Conservation (phyloP, 1,140 invertebrate species). For the Macrobrachium nipponense region DNA sequence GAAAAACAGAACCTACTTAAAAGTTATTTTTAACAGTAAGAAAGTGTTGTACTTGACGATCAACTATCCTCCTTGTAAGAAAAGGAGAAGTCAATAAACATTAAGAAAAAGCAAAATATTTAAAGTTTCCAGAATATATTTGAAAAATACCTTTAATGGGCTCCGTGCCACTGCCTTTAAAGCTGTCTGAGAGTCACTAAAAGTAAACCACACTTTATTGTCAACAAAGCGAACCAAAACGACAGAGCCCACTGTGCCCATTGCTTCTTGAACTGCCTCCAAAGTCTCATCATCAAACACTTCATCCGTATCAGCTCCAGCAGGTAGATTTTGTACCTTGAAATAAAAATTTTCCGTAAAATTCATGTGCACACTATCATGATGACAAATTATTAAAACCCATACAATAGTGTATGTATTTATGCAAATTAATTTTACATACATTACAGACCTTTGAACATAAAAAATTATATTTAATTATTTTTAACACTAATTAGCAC, state of each 20-base stretch:
- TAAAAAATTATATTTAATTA: too few relatives aligned
- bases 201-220: constrained; percentile 88
- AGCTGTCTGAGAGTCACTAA: constrained; percentile 86
- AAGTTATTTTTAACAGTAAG: too few relatives aligned
- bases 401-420: too few relatives aligned
- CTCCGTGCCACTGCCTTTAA: constrained; percentile 78
- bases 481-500: too few relatives aligned
- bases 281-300: constrained; percentile 80
- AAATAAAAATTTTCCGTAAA: background rate
- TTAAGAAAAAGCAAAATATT: background rate
- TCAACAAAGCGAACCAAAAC: constrained; percentile 93
- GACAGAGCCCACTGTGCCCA: constrained; percentile 84
- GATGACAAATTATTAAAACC: too few relatives aligned
- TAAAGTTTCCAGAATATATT: constrained; percentile 12
- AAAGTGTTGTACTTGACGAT: too few relatives aligned
- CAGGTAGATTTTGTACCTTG: constrained; percentile 41
- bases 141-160: constrained; percentile 66
- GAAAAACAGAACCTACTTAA: too few relatives aligned
- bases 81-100: too few relatives aligned
- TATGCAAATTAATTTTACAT: too few relatives aligned
- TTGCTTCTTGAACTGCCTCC: constrained; percentile 77
- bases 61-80: too few relatives aligned
- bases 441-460: too few relatives aligned
- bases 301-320: constrained; percentile 66
- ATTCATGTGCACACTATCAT: background rate